A percentile compares a stretch with the other conserved stretches of the same genome.
phyloP scores from a whole-genome alignment of 2,888 invertebrate species.

The Dione juno region DNA sequence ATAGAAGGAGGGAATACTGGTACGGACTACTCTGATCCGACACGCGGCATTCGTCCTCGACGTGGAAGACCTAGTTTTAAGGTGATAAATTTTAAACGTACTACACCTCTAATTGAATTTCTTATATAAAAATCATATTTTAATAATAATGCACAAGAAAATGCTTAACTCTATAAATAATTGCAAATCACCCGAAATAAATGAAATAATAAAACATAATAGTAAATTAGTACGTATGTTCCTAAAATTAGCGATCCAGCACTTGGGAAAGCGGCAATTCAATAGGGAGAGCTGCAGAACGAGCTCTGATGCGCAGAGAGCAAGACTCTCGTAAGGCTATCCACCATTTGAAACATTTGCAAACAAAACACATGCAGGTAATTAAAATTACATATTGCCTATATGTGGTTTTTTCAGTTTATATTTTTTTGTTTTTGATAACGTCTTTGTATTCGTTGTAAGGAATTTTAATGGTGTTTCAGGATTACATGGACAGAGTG shows the following conservation, averaged over 20 bases:
- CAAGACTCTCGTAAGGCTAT: slow-evolving; percentile 79
- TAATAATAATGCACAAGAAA: no score
- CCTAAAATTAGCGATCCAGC: slow-evolving; percentile 56
- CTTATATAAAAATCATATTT: no score
- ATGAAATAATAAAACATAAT: neutral
- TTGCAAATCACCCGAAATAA: no score
- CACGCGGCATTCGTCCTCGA: slow-evolving; percentile 66
- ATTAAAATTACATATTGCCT: neutral
- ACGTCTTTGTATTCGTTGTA: neutral
- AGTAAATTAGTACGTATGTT: neutral
- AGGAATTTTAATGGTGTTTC: slow-evolving; percentile 44
- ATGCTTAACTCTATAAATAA: slow-evolving; percentile 28
- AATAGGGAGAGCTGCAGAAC: slow-evolving; percentile 71
- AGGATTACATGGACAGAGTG: slow-evolving; percentile 79
- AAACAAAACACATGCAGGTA: slow-evolving; percentile 76
- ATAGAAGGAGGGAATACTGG: slow-evolving; percentile 63
- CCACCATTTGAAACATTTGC: slow-evolving; percentile 74
- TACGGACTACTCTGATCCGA: slow-evolving; percentile 62
- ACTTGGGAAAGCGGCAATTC: slow-evolving; percentile 67
- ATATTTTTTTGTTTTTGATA: no score
- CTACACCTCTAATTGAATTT: no score
- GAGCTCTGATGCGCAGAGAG: slow-evolving; percentile 71
- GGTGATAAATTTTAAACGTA: no score
- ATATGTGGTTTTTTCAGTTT: neutral
- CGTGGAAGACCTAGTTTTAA: slow-evolving; percentile 72